These are phyloP conservation scores for Atlantisia rogersi DNA, from an alignment of 2,113 vertebrate species.

Conservation along the genomic window DNA sequence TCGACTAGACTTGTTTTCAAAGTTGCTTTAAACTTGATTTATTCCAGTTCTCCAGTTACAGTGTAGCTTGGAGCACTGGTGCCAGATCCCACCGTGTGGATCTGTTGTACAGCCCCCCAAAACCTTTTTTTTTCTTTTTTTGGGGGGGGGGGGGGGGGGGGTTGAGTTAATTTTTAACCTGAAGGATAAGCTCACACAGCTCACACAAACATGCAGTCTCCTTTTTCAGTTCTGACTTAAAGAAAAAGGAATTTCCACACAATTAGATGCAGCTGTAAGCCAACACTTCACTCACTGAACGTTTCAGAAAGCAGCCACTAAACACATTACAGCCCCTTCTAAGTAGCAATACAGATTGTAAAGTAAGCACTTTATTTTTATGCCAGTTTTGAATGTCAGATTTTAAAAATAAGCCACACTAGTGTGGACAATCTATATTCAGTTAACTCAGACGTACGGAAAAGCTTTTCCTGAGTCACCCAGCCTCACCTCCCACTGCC, in stretches of 20 bases:
- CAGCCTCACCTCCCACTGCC: background rate
- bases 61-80: background rate
- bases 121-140: background rate
- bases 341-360: background rate
- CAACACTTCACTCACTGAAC: background rate
- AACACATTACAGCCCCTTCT: background rate
- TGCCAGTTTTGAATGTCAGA: background rate
- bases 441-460: background rate
- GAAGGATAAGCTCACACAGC: background rate
- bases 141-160: background rate
- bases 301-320: background rate
- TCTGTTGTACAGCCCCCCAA: background rate
- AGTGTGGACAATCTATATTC: background rate
- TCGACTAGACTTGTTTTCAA: background rate
- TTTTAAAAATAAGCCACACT: constrained; percentile 10
- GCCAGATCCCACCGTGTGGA: background rate
- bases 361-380: background rate
- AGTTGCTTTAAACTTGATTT: background rate
- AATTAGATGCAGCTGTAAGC: constrained; percentile 25
- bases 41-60: background rate
- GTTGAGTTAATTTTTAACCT: background rate
- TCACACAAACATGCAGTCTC: background rate
- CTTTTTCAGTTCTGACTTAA: background rate
- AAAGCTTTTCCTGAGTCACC: background rate
- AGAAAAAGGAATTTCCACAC: constrained; percentile 34